phyloP scores from a whole-genome alignment of 2,113 vertebrate species.

The Anseranas semipalmata region DNA sequence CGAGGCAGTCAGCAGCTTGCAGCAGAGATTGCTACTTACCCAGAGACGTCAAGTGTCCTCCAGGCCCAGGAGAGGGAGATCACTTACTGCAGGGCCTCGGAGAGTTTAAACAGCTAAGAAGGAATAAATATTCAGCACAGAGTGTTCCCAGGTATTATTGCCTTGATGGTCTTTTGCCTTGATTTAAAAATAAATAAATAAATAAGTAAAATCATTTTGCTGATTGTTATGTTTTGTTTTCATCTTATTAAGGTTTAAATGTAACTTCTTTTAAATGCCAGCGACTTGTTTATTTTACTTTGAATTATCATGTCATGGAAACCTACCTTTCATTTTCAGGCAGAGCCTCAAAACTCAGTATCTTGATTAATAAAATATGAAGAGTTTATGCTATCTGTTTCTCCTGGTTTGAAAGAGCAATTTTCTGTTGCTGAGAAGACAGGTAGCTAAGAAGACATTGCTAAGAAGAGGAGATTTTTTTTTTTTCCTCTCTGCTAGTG shows the following conservation, averaged over 20 bases:
- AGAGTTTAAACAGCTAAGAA: constrained; percentile 40
- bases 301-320: neutral
- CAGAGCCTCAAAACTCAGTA: neutral
- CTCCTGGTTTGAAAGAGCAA: constrained; percentile 3
- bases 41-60: constrained; percentile 23
- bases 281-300: constrained; percentile 25
- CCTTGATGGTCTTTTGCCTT: neutral
- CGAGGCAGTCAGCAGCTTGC: constrained; percentile 23
- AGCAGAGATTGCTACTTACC: constrained; percentile 29
- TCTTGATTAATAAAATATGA: constrained; percentile 57
- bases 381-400: constrained; percentile 39
- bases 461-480: neutral
- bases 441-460: neutral
- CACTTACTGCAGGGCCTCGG: constrained; percentile 6
- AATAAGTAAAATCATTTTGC: neutral
- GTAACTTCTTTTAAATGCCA: neutral
- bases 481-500: neutral
- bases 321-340: constrained; percentile 6
- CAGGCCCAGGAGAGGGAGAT: constrained; percentile 7
- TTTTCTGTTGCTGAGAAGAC: constrained; percentile 1
- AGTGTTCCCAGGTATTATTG: constrained; percentile 11
- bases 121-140: constrained; percentile 17
- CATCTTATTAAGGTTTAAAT: neutral
- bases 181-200: neutral
- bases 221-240: constrained; percentile 12